Base-by-base conservation (phyloP, 2,113 vertebrate species). In the Scytalopus superciliaris region DNA sequence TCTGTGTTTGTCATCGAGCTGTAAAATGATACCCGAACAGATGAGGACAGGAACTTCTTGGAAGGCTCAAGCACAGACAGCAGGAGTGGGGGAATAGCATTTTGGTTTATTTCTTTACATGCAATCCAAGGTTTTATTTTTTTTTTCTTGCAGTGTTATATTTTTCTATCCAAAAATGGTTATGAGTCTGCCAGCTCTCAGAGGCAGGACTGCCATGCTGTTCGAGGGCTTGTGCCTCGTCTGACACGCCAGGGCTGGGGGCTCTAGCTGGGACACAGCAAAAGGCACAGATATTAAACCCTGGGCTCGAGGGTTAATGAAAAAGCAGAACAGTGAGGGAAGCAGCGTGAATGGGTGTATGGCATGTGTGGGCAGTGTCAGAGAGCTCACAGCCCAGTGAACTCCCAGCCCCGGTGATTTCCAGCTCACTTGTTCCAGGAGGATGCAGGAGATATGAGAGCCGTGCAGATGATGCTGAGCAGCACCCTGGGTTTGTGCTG, bases 11-110 rank as follows among this genome's bases (percentile, higher is more conserved):
- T 91, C 94, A 94, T 95, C 4, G 84, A 83, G 93, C 95, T 96
- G 93, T 91, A 94, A 95, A 95, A 96, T 91, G 91, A 96, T 95
- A 91, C 39, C 70, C 93, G 93, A 94, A 94, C 93, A 97, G 95
- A 92, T 87, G 95, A 96, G 96, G 93, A 96, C 91, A 95, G 87
- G 87, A 96, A 96, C 93, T 96, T 95, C 96, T 96, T 96, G 94
- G 95, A 96, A 96, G 89, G 93, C 93, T 94, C 12, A 2, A 94
- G 91, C 91, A 78, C 94, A 94, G 94, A 94, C 94, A 96, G 94
- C 89, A 96, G 87, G 94, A 96, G 95, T 91, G 91, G 93, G 93
- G 95, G 92, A 97, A 93, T 79, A 96, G 96, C 93, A 91, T 94
- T 96, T 96, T 91, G 91, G 81, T 96, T 90, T 85, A 85, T 90